Evolutionary conservation across 2,888 invertebrate genomes (phyloP), one percentile per base, ranked within the genome.

Genomic region (Tetragonula carbonaria): DNA sequence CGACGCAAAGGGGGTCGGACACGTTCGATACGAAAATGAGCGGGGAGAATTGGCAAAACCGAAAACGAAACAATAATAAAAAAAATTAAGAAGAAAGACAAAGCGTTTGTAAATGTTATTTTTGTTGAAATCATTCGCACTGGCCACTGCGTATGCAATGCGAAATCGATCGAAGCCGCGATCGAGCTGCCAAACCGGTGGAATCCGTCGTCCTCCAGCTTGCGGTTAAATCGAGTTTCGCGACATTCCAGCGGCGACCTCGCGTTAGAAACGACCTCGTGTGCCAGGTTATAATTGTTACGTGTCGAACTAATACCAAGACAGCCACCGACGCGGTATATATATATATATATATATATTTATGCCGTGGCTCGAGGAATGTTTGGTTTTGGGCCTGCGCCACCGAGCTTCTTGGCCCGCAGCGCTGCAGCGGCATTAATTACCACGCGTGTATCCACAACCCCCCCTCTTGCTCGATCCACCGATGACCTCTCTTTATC

Each of bases 311-410:
- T 83, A 87, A 89, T 88, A 85, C 82, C 83, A 59, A 66, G 79
- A 84, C 83, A 86, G 67, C 71, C 77, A 68, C 21, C 18, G 81
- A 81, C 80, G 78, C 74, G 73, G 74, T 87, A 80, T 79, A 80
- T 87, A 80, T 79, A 76, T 68, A 28, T 28, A 28, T 28, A 28
- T 28, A 28, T 28, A 28, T 28, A 28, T 28, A 28, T 28, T 28
- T 28, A 28, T 28, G 1, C 28, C 28, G 28, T 55, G 80, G 72
- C 84, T 83, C 78, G 51, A 88, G 89, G 89, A 89, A 89, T 89
- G 88, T 88, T 89, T 89, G 89, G 83, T 86, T 88, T 89, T 87
- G 89, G 45, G 89, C 85, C 81, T 75, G 84, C 80, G 66, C 80
- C 74, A 82, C 75, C 74, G 76, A 45, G 80, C 87, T 89, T 88